Base-by-base conservation (phyloP, 2,888 invertebrate species). In the Spialia ferax region DNA sequence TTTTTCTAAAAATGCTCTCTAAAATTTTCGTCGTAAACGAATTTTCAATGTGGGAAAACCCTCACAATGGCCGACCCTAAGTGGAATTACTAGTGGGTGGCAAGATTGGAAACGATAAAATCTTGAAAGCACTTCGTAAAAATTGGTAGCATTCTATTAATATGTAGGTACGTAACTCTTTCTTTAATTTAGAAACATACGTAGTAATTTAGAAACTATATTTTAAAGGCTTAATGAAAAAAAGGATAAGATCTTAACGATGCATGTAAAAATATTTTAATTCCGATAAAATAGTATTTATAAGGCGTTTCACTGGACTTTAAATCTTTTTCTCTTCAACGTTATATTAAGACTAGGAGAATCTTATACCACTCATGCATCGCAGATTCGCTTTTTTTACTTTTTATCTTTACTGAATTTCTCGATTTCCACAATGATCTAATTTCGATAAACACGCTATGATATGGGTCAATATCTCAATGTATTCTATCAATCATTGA, bases 351-450 rank as follows among this genome's bases (percentile, higher is more conserved):
- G 55, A 42, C 54, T 50, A 13, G 13, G 45, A 64, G 63, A 48
- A 22, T 63, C 13, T 26, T 29, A 20, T 22, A 29, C 20, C 55
- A 63, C n/a, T 63, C 63, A 48, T 63, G 63, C 63, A 45, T 45
- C 29, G 32, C 20, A 56, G 38, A 63, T 54, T 63, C 45, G 7
- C n/a, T 54, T 35, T 18, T n/a, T 10, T 48, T 48, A 48, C 11
- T 5, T 32, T 55, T 52, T 29, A 60, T 60, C 48, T 60, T 11
- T 50, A 20, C 8, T 8, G 48, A 35, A 50, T n/a, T 18, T 29
- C 29, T 52, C 22, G 61, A 50, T 20, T 32, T 52, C 22, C 50
- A 20, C 61, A 32, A 23, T 23, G 2, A 11, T 22, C 5, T n/a
- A n/a, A n/a, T n/a, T n/a, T n/a, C n/a, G n/a, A n/a, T n/a, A n/a